Evolutionary conservation across 2,113 vertebrate species (phyloP), one percentile per base, ranked within the genome.

Genomic region (Circaetus gallicus): DNA sequence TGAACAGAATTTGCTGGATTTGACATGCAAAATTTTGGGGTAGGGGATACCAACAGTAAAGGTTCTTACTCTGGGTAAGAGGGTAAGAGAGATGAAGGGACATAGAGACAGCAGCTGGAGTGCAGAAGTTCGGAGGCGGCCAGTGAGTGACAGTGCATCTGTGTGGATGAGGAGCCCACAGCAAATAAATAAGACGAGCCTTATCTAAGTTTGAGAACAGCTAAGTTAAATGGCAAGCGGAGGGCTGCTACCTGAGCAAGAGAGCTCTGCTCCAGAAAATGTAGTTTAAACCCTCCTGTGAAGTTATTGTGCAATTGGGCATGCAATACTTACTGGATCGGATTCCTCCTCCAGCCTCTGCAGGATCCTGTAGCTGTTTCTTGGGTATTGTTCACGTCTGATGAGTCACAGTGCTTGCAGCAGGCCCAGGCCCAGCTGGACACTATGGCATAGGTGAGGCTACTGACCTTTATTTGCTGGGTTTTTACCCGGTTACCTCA

Each of bases 251-350:
- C 85, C 84, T 89, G 79, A 82, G 50, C 2, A 16, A 92, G 17
- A 50, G 49, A 14, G 40, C 2, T 8, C 56, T 0, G 2, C 78
- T 76, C 71, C 87, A 89, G 52, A 71, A 83, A 62, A 87, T n/a
- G 53, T 13, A 73, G 43, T 62, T 93, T 58, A 88, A 90, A 90
- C 38, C 32, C 66, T 88, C 45, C 71, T 90, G 79, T 74, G 74
- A 85, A 86, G 59, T 73, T 93, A 89, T 29, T 92, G 92, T 94
- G 82, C 92, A 96, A 93, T 28, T 87, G 90, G 71, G 55, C 93
- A 96, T 96, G 96, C 97, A 96, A 82, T 89, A 97, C 97, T 96
- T 92, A 97, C 97, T 53, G 3, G 45, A 86, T 83, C 3, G 7
- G 82, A 42, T 86, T 96, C 90, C 85, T 97, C n/a, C 84, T 96